Base-by-base conservation (phyloP, 2,888 invertebrate species). In the Brassicogethes aeneus region DNA sequence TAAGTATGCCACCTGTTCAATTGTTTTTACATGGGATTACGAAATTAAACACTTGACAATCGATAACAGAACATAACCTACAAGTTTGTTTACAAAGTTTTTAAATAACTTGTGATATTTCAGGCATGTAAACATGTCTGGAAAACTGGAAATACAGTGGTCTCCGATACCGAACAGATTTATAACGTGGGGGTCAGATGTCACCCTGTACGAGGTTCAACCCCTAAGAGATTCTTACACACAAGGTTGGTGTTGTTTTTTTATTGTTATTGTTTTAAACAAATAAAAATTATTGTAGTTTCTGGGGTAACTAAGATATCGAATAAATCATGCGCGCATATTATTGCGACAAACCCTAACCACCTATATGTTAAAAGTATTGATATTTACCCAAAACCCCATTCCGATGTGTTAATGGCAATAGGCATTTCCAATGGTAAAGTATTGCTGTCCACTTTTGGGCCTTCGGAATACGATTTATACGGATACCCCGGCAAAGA, bases 341-440 rank as follows among this genome's bases (percentile, higher is more conserved):
- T 86, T 5, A 62, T 88, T 2, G 80, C 85, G 0, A 82, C 82
- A 1, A 84, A 85, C 59, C 78, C 81, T 16, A 80, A 75, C 56
- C 76, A 88, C 68, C 74, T 87, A 61, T 81, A 87, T 56, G 82
- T 91, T 5, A 86, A 90, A 55, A 91, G 91, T 63, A 77, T 92
- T 17, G 89, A 92, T 55, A 83, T 93, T 61, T 88, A 88, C 55
- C 89, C 90, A 15, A 75, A 80, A 39, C 75, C 79, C 17, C 82
- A 83, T 39, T 76, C 77, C 0, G 89, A 90, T 55, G 79, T 89
- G 31, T 70, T 93, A 34, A 68, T 95, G 30, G 94, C 94, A 1
- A 77, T 93, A 3, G 95, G 94, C 1, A 80, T 91, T 59, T 81
- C 85, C 1, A 92, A 84, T 71, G 94, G 95, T n/a, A 82, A 84